Evolutionary conservation across 2,113 vertebrate species (phyloP).

Genomic region (Nibea albiflora): DNA sequence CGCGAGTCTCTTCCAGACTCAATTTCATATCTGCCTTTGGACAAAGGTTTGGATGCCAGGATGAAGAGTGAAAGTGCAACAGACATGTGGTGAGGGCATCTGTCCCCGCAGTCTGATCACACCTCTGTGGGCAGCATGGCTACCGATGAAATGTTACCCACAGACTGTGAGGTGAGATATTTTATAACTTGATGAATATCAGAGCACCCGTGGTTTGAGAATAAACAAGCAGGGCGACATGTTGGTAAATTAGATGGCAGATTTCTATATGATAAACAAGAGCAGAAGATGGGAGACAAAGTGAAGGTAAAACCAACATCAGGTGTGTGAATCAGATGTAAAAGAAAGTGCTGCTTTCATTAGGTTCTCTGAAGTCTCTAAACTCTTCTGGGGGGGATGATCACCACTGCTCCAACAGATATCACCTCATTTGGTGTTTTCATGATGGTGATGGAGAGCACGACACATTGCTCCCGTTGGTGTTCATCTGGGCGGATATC

Average conservation of each 20-base stretch:
- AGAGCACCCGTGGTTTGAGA: not conserved
- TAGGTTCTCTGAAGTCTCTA: not conserved
- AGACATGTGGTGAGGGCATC: slow-evolving; percentile 61
- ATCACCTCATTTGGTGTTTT: not conserved
- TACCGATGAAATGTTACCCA: not conserved
- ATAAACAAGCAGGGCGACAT: not conserved
- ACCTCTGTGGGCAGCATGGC: slow-evolving; percentile 21
- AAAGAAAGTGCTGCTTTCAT: not conserved
- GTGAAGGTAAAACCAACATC: not conserved
- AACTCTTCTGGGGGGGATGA: not conserved
- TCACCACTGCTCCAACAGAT: not conserved
- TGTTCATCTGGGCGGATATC: not conserved
- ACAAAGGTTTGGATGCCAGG: slow-evolving; percentile 46
- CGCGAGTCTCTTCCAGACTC: slow-evolving; percentile 38
- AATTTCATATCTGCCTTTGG: slow-evolving; percentile 56
- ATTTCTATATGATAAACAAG: not conserved
- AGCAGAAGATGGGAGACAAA: not conserved
- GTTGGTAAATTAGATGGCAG: not conserved
- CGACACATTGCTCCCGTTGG: not conserved
- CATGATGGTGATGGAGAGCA: no score
- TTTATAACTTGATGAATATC: no score
- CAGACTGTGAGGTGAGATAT: not conserved
- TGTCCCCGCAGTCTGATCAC: slow-evolving; percentile 56
- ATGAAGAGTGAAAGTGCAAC: slow-evolving; percentile 48
- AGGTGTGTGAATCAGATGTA: not conserved